Conservation (phyloP, 2,797 vertebrate species). For the Pseudopleuronectes americanus region DNA sequence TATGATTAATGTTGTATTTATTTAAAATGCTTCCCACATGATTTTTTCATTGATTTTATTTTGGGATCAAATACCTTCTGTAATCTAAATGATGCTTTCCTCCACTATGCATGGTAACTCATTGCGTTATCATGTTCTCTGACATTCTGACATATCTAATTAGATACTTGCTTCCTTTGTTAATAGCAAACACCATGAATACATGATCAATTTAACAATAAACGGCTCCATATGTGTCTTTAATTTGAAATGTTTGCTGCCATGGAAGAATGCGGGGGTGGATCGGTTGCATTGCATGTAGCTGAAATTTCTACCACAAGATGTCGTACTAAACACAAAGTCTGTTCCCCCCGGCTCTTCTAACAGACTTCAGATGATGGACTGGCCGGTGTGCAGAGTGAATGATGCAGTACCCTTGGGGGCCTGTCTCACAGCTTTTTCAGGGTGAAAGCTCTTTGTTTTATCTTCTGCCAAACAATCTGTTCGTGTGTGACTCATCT, state of each 20-base stretch:
- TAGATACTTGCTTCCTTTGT: not conserved
- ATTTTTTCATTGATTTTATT: not conserved
- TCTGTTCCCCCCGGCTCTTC: slow-evolving; percentile 12
- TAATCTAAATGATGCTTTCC: not conserved
- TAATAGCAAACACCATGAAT: not conserved
- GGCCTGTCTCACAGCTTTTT: slow-evolving; percentile 44
- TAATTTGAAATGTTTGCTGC: not conserved
- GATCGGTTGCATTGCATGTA: not conserved
- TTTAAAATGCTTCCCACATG: too few species aligned
- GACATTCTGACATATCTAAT: too few species aligned
- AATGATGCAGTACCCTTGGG: slow-evolving; percentile 61
- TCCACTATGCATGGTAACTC: too few species aligned
- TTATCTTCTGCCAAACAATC: slow-evolving; percentile 59
- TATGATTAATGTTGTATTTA: not conserved
- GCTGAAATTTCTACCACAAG: slow-evolving; percentile 70
- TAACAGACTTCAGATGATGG: slow-evolving; percentile 39
- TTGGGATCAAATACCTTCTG: not conserved
- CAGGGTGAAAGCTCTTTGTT: slow-evolving; percentile 51
- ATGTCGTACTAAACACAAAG: slow-evolving; percentile 74
- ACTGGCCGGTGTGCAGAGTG: slow-evolving; percentile 38
- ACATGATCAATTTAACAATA: not conserved
- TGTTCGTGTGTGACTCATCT: slow-evolving; percentile 45
- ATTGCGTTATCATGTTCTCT: too few species aligned
- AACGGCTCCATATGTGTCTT: too few species aligned
- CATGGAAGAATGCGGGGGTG: not conserved